phyloP scores from a whole-genome alignment of 2,888 invertebrate genomes.

The Caradrina kadenii region DNA sequence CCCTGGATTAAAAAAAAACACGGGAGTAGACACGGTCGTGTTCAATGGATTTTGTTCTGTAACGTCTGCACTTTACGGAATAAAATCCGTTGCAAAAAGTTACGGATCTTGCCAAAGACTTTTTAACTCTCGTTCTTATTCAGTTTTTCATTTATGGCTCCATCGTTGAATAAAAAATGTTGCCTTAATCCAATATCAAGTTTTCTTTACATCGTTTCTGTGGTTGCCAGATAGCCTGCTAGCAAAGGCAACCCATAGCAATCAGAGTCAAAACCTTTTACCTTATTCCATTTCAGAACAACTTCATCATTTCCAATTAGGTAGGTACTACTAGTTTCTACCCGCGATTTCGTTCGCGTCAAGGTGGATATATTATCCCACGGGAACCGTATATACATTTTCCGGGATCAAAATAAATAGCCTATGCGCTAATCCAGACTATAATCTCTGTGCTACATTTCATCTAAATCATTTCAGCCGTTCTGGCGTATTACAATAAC shows the following conservation, averaged over 20 bases:
- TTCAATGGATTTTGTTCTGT: not conserved
- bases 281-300: not conserved
- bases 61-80: not conserved
- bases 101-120: not conserved
- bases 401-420: no score
- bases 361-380: no score
- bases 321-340: no score
- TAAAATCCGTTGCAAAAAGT: not conserved
- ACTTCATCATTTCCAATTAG: constrained; percentile 13
- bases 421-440: no score
- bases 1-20: not conserved
- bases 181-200: not conserved
- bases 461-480: no score
- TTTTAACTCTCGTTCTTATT: not conserved
- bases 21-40: not conserved
- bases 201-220: not conserved
- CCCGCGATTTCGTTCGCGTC: no score
- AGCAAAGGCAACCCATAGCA: not conserved
- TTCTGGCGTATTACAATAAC: no score
- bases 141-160: not conserved
- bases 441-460: no score
- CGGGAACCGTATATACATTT: no score
- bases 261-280: no score
- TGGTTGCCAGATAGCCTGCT: not conserved
- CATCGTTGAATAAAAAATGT: not conserved